Conservation (phyloP, 2,888 invertebrate genomes). For the Gymnoscelis rufifasciata region DNA sequence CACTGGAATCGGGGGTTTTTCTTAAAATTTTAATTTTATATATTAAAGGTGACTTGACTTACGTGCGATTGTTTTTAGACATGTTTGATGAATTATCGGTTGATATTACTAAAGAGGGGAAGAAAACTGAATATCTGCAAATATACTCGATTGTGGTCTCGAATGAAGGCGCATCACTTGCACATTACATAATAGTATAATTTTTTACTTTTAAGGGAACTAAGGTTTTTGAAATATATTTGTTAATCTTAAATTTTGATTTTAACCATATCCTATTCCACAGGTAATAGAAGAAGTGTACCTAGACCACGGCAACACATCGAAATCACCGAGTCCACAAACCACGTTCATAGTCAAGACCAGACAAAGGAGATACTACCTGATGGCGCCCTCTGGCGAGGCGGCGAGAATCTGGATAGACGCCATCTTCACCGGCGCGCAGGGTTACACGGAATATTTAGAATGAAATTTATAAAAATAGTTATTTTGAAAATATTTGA, state of each 20-base stretch:
- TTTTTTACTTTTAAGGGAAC: too few species aligned
- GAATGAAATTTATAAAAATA: conserved; percentile 34
- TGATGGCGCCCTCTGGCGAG: conserved; percentile 96
- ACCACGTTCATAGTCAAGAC: conserved; percentile 97
- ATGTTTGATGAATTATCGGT: too few species aligned
- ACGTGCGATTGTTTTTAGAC: too few species aligned
- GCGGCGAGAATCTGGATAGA: conserved; percentile 98
- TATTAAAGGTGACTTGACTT: too few species aligned
- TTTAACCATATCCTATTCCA: neutral
- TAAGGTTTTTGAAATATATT: too few species aligned
- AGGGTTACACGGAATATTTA: conserved; percentile 84
- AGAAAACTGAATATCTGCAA: too few species aligned
- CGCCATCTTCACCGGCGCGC: conserved; percentile 94
- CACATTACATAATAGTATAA: too few species aligned
- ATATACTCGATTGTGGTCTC: too few species aligned
- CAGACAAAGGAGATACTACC: conserved; percentile 90
- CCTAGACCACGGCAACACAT: conserved; percentile 94
- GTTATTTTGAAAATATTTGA: neutral
- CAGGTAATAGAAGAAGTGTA: conserved; percentile 98
- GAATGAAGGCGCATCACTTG: too few species aligned
- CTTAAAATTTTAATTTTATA: too few species aligned
- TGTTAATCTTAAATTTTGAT: neutral
- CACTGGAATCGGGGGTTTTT: too few species aligned
- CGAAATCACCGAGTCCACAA: conserved; percentile 93
- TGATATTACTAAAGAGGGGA: too few species aligned